phyloP scores from a whole-genome alignment of 2,797 vertebrate genomes.

The Malacoctenus gilli region DNA sequence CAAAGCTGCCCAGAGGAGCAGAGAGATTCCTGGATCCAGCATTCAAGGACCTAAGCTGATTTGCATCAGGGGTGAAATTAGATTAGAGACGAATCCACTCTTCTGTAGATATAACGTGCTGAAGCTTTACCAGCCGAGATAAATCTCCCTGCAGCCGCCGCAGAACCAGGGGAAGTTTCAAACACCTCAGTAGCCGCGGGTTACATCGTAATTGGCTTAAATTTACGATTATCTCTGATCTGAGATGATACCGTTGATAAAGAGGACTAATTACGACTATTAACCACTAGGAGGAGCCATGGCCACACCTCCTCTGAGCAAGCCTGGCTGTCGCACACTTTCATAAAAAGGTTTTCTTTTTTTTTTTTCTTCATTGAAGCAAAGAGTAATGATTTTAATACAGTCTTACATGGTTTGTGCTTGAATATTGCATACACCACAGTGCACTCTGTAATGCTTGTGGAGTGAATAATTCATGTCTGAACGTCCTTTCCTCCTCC shows the following conservation, averaged over 20 bases:
- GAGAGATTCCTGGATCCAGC: conserved; percentile 57
- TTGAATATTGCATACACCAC: conserved; percentile 18
- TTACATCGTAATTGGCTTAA: conserved; percentile 43
- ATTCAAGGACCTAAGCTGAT: conserved; percentile 72
- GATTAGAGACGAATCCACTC: conserved; percentile 80
- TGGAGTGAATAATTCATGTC: conserved; percentile 55
- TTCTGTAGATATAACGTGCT: conserved; percentile 59
- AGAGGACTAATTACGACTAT: conserved; percentile 28
- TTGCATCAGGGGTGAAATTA: conserved; percentile 77
- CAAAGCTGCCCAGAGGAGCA: conserved; percentile 54
- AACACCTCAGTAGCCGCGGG: not conserved
- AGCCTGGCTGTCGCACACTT: not conserved
- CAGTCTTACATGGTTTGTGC: conserved; percentile 13
- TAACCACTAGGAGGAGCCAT: conserved; percentile 75
- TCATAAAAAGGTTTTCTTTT: not conserved
- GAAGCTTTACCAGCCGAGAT: conserved; percentile 45
- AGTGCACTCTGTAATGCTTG: conserved; percentile 31
- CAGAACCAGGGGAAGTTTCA: conserved; percentile 16
- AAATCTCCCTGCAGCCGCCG: conserved; percentile 29
- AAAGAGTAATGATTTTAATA: conserved; percentile 6
- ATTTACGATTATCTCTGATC: conserved; percentile 19
- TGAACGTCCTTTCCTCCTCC: conserved; percentile 13
- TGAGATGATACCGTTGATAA: conserved; percentile 23
- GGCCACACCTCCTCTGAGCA: conserved; percentile 52
- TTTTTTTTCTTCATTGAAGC: conserved; percentile 13